Percentiles rank a stretch among this genome's conserved stretches.
Conservation (phyloP, 2,113 vertebrate species). For the Mobula birostris region DNA sequence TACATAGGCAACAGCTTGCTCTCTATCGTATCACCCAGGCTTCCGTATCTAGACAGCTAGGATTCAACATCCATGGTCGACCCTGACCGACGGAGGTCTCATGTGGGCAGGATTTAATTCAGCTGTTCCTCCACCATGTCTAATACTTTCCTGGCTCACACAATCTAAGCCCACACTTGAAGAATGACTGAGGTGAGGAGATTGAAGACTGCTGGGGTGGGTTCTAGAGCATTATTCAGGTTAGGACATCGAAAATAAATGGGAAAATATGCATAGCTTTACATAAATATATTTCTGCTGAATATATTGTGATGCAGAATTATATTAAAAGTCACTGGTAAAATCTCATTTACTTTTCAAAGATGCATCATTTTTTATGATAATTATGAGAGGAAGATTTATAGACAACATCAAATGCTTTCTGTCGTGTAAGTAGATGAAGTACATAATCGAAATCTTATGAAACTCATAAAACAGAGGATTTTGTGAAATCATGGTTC, state of each 20-base stretch:
- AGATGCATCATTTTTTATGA: background rate
- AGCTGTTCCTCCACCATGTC: background rate
- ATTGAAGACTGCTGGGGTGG: background rate
- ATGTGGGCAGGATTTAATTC: background rate
- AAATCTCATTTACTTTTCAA: background rate
- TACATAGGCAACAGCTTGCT: too few relatives aligned
- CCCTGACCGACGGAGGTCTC: too few relatives aligned
- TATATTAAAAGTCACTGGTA: too few relatives aligned
- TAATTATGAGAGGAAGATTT: background rate
- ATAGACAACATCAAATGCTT: background rate
- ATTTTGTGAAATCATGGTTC: background rate
- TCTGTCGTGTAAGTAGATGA: background rate
- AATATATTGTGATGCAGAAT: too few relatives aligned
- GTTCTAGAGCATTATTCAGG: background rate
- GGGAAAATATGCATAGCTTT: background rate
- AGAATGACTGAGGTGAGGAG: background rate
- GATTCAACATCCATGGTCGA: too few relatives aligned
- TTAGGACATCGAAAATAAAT: background rate
- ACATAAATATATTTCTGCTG: too few relatives aligned
- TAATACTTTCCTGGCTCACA: background rate
- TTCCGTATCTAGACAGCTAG: too few relatives aligned
- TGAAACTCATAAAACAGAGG: background rate
- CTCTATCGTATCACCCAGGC: too few relatives aligned
- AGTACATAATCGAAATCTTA: background rate
- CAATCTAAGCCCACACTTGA: background rate